Conservation (phyloP, 1,140 invertebrate species). For the Stegodyphus mimosarum region DNA sequence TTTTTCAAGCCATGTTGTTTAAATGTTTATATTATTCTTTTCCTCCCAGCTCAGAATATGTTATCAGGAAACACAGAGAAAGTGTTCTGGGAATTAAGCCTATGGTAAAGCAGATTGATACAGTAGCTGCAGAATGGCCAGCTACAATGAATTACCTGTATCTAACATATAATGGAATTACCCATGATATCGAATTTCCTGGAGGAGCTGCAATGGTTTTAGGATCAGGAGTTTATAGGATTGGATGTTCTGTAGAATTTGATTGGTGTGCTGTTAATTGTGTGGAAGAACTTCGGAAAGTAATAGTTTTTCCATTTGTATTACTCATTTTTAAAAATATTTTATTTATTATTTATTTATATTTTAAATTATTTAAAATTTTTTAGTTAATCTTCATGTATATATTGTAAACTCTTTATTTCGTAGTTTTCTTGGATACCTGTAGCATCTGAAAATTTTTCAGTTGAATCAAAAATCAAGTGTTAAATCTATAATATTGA, state of each 20-base stretch:
- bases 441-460: not conserved
- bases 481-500: too few species aligned
- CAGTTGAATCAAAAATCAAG: too few species aligned
- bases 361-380: not conserved
- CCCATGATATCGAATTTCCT: slow-evolving; percentile 88
- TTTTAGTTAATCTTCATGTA: not conserved
- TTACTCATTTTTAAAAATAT: not conserved
- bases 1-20: too few species aligned
- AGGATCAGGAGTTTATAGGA: slow-evolving; percentile 97
- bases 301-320: slow-evolving; percentile 70
- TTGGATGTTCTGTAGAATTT: slow-evolving; percentile 99
- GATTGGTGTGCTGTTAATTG: slow-evolving; percentile 99
- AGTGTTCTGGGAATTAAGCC: slow-evolving; percentile 75
- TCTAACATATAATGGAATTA: slow-evolving; percentile 91
- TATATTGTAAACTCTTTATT: not conserved
- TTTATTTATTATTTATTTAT: not conserved
- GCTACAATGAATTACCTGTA: slow-evolving; percentile 98
- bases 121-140: slow-evolving; percentile 99
- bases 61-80: slow-evolving; percentile 68
- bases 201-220: slow-evolving; percentile 70
- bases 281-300: slow-evolving; percentile 86
- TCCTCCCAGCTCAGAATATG: slow-evolving; percentile 69
- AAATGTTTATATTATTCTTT: too few species aligned
- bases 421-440: not conserved
- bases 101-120: slow-evolving; percentile 98